These are phyloP conservation scores for Numenius arquata DNA, from an alignment of 2,113 vertebrate species.

Conservation along the genomic window DNA sequence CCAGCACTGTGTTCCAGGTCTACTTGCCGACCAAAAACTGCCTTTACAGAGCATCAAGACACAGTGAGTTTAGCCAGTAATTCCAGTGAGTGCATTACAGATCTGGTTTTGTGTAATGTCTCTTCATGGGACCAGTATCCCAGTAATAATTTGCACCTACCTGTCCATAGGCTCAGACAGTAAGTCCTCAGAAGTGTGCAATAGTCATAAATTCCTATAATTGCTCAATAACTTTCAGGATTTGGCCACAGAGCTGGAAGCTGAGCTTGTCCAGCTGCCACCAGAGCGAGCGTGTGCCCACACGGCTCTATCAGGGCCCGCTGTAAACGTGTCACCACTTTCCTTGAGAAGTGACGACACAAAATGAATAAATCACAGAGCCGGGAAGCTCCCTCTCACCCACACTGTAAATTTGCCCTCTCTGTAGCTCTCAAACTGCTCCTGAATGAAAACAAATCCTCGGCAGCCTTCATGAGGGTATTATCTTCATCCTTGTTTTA, in stretches of 20 bases:
- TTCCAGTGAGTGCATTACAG: not conserved
- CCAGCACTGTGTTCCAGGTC: too few species aligned
- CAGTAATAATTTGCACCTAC: not conserved
- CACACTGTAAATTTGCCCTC: not conserved
- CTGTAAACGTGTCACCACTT: not conserved
- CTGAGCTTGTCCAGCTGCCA: not conserved
- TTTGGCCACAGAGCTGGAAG: not conserved
- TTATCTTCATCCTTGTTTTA: not conserved
- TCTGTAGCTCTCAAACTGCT: not conserved
- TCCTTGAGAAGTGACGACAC: not conserved
- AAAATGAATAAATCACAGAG: not conserved
- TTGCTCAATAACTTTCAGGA: not conserved
- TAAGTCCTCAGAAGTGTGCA: not conserved
- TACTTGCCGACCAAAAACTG: not conserved
- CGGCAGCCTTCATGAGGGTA: not conserved
- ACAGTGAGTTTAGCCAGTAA: fast-evolving
- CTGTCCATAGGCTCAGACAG: not conserved
- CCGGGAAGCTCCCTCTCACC: not conserved
- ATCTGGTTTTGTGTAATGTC: not conserved
- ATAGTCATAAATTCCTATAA: not conserved
- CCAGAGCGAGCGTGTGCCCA: not conserved
- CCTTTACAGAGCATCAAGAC: not conserved
- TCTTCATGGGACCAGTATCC: not conserved
- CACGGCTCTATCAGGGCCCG: not conserved
- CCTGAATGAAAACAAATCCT: not conserved